Evolutionary conservation across 2,888 invertebrate genomes (phyloP), one percentile per base, ranked within the genome.

Genomic region (Notodonta dromedarius): DNA sequence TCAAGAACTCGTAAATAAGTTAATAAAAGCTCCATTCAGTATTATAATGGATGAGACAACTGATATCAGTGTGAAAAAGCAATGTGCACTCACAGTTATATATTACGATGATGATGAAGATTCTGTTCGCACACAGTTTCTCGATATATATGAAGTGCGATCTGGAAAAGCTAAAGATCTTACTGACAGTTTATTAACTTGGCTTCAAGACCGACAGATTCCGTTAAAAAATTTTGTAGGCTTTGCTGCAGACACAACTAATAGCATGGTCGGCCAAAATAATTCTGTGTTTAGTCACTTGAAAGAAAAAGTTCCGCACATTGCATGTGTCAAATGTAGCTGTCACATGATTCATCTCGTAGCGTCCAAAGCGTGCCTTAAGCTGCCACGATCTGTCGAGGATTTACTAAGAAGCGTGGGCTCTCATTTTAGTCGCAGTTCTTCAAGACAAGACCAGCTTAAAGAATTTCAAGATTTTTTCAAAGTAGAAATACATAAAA

Each of bases 261-360:
- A 83, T 60, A 71, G 71, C 9, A 60, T 84, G 83, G 75, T 82
- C 39, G 83, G 82, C 0, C 42, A 66, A 60, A 62, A 76, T 16
- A 77, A 83, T 59, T 84, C 80, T 3, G 80, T 84, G 0, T 76
- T 77, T 12, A 66, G 66, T 24, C 56, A 60, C 14, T 60, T 60
- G 35, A 60, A 70, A 68, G 57, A 69, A 66, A 42, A 57, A 42
- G 65, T 72, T 58, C 83, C 82, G 9, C 71, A 78, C 24, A 79
- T 85, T 53, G 64, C 73, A 40, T 69, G 82, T 39, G 52, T 73
- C 4, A 84, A 81, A 59, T 84, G 83, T 53, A 73, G 80, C 53
- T 85, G 82, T 67, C 83, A n/a, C n/a, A n/a, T n/a, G 50, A 70
- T 82, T 3, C 79, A 84, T 67, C 60, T 85, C 4, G 78, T 74